Evolutionary conservation across 2,797 vertebrate species (phyloP).

Genomic region (Crocodylus rhombifer): DNA sequence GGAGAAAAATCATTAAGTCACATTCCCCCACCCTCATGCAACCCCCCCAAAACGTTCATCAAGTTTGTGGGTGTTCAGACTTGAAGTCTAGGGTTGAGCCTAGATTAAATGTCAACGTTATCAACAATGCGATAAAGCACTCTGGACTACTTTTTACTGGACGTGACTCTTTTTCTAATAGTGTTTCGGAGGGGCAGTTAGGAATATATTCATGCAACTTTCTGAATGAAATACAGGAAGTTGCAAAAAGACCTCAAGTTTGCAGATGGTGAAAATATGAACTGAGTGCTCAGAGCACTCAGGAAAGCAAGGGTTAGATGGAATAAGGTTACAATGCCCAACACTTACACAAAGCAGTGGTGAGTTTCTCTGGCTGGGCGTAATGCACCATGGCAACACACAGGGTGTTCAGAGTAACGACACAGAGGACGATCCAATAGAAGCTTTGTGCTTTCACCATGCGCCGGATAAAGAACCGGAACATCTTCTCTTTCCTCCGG

Average conservation of each 20-base stretch:
- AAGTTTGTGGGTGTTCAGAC: not conserved
- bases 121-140: not conserved
- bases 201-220: not conserved
- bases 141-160: not conserved
- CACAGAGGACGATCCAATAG: slow-evolving; percentile 95
- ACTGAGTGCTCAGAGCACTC: fast-evolving
- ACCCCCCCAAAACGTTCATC: fast-evolving
- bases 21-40: not conserved
- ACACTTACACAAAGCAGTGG: slow-evolving; percentile 92
- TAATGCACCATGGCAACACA: slow-evolving; percentile 98
- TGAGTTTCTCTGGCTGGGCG: slow-evolving; percentile 93
- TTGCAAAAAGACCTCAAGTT: not conserved
- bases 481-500: slow-evolving; percentile 93
- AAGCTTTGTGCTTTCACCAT: slow-evolving; percentile 98
- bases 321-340: fast-evolving
- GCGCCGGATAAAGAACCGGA: slow-evolving; percentile 94
- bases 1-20: not conserved
- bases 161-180: not conserved
- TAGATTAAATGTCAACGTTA: too few species aligned
- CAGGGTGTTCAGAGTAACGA: slow-evolving; percentile 94
- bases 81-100: not conserved
- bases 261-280: fast-evolving
- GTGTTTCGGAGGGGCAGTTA: not conserved
- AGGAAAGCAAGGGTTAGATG: fast-evolving
- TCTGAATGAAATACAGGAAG: too few species aligned